phyloP scores from a whole-genome alignment of 2,113 vertebrate genomes.

The Tetrax tetrax region DNA sequence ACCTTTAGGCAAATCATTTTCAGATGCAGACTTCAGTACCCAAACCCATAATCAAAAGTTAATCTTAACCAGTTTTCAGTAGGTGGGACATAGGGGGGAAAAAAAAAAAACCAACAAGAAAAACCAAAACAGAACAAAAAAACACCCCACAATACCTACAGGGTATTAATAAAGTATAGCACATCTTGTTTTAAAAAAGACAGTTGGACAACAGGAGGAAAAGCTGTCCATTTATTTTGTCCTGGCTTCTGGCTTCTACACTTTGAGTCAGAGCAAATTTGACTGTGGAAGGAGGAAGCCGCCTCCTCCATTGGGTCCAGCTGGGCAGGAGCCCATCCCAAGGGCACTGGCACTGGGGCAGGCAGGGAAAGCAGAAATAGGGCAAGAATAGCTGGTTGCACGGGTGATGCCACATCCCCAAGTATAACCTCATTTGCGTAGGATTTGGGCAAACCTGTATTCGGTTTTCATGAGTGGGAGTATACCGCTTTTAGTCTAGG shows the following conservation, averaged over 20 bases:
- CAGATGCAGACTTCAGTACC: neutral
- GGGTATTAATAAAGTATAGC: neutral
- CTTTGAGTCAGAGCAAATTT: neutral
- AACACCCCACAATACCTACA: neutral
- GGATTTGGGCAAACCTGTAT: neutral
- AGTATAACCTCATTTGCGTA: neutral
- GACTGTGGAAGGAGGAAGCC: fast-evolving
- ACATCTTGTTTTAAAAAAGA: neutral
- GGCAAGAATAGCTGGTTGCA: neutral
- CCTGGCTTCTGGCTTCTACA: neutral
- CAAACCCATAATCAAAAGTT: neutral
- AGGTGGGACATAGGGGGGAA: neutral
- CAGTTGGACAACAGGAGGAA: neutral
- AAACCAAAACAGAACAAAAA: too few relatives aligned
- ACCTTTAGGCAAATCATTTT: neutral
- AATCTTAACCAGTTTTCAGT: neutral
- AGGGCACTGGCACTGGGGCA: neutral
- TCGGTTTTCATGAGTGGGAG: neutral
- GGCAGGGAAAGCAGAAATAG: fast-evolving
- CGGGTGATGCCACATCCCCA: neutral
- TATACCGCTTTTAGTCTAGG: neutral
- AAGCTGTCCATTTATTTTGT: neutral
- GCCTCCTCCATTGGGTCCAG: fast-evolving
- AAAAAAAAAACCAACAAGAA: too few relatives aligned
- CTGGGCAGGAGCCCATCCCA: neutral